Percentiles rank a stretch among this genome's conserved stretches.
Evolutionary conservation across 2,888 invertebrate species (phyloP).

Genomic region (Metallyticus violacea): DNA sequence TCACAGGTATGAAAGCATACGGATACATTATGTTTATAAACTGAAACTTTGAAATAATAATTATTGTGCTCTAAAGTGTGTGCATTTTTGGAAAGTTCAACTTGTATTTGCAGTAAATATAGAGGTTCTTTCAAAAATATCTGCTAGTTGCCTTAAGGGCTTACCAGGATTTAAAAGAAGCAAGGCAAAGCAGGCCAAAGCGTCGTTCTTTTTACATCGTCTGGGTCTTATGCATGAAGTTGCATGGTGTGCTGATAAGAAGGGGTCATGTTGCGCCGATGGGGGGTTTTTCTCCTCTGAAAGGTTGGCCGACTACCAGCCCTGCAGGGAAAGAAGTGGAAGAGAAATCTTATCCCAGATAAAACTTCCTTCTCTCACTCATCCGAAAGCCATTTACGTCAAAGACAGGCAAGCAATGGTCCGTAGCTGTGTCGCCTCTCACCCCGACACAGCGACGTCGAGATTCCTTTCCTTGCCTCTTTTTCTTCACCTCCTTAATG

Average conservation of each 20-base stretch:
- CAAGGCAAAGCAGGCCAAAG: not conserved
- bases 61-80: too few relatives aligned
- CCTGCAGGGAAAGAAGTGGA: not conserved
- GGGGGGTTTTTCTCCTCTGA: too few relatives aligned
- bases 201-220: too few relatives aligned
- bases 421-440: not conserved
- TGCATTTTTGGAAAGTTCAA: too few relatives aligned
- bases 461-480: not conserved
- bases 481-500: not conserved
- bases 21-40: too few relatives aligned
- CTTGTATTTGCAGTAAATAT: too few relatives aligned
- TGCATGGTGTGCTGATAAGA: not conserved
- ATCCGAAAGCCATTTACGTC: conserved; percentile 27
- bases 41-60: too few relatives aligned
- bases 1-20: too few relatives aligned
- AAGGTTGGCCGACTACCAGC: not conserved
- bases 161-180: not conserved
- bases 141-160: not conserved
- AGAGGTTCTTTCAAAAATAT: too few relatives aligned
- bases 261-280: not conserved
- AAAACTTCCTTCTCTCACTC: conserved; percentile 20
- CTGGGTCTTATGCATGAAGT: not conserved
- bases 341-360: conserved; percentile 3
- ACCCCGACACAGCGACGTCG: not conserved
- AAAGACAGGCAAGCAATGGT: conserved; percentile 14